Base-by-base conservation (phyloP, 2,797 vertebrate genomes). In the Galaxias olidus region DNA sequence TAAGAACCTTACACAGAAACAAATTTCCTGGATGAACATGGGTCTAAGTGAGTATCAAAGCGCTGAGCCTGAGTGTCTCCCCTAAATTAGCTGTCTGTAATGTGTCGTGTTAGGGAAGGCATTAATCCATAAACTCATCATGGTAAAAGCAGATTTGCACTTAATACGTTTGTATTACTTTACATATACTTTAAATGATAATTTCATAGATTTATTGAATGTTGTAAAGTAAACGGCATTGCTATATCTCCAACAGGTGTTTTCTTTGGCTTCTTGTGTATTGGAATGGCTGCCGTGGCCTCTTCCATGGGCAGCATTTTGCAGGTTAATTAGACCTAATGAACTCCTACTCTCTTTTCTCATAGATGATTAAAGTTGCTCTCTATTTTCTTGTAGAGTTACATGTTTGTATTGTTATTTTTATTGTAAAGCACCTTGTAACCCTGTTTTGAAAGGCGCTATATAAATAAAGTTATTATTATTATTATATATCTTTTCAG, bases 251-350 rank as follows among this genome's bases (percentile, higher is more conserved):
- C 62, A 18, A 0, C 67, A 99, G 97, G 96, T 88, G 86, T 98
- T 7, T 91, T 98, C 52, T 99, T 89, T 73, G 97, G 98, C 1
- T 86, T 10, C 8, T 4, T 96, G 19, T 98, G 97, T 70, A 96
- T 99, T n/a, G 95, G 88, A 43, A 99, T 99, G 98, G 95, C 97
- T 73, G 97, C 88, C 0, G 1, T 98, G 66, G 96, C 97, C 0
- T 99, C 98, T 20, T 0, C 89, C 0, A 86, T 99, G 93, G 96
- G 94, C 77, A 87, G 83, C 50, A 69, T 99, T 87, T 78, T 99
- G 71, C 96, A 98, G 95, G 97, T 98, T 88, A 68, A 18, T 59
- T 41, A 17, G 20, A 53, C 49, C 11, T n/a, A n/a, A 41, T n/a
- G n/a, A n/a, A n/a, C n/a, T n/a, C n/a, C n/a, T n/a, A n/a, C n/a